Conservation (phyloP, 2,888 invertebrate species). For the Meghimatium bilineatum region DNA sequence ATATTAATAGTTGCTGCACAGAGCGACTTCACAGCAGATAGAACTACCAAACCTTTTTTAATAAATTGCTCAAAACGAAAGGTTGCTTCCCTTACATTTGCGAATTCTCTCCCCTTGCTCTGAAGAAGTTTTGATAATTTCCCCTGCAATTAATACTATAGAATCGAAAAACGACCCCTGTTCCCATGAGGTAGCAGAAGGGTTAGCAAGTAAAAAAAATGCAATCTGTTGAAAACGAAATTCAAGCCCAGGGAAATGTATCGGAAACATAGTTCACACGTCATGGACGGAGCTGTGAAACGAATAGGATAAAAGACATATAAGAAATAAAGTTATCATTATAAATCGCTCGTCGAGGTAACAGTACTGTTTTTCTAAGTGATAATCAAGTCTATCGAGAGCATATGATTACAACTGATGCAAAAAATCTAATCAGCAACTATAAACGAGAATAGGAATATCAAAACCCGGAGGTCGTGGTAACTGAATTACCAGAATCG, state of each 20-base stretch:
- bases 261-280: background rate
- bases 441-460: too few species aligned
- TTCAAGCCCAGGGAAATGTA: background rate
- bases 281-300: background rate
- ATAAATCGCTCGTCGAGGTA: too few species aligned
- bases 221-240: background rate
- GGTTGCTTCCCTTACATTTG: background rate
- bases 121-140: slow-evolving; percentile 39
- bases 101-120: background rate
- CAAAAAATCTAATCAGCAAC: too few species aligned
- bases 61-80: background rate
- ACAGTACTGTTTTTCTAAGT: too few species aligned
- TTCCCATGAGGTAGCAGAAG: background rate
- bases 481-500: too few species aligned
- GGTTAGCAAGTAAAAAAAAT: slow-evolving; percentile 10
- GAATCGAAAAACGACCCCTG: slow-evolving; percentile 21
- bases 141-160: slow-evolving; percentile 33
- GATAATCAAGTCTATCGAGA: too few species aligned
- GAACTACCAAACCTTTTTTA: background rate
- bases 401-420: too few species aligned
- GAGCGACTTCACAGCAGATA: background rate
- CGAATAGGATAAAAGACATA: background rate
- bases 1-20: slow-evolving; percentile 9
- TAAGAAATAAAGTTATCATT: too few species aligned
- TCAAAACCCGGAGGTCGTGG: too few species aligned